Base-by-base conservation (phyloP, 92 coral and sea anemone genomes). In the Epizoanthus fatuus region DNA sequence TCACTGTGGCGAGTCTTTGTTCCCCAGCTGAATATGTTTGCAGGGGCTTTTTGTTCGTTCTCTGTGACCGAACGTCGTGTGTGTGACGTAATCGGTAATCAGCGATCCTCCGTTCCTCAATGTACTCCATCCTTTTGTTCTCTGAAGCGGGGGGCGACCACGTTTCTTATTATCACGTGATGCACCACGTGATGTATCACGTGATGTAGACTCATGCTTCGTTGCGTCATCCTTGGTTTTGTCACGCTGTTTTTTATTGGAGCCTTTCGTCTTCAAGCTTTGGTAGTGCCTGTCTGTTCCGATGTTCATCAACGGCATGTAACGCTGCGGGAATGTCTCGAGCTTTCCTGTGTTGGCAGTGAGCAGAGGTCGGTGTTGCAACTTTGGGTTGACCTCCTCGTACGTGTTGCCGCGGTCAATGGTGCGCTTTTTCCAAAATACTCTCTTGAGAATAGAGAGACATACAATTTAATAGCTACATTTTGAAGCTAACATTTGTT, bases 41-140 rank as follows among this genome's bases (percentile, higher is more conserved):
- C 53, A 75, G 37, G 81, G 69, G 44, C 69, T 75, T 17, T 37
- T 39, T 29, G 22, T 62, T 58, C 69, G 39, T 15, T n/a, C 44
- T 4, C 56, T 4, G 55, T 75, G 81, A 9, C 81, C 81, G 38
- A 75, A 75, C 37, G 81, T 75, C 17, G 81, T 58, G 12, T 75
- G 81, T 29, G 81, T 75, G 17, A 58, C 69, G 67, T 38, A 62
- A 58, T 75, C 68, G 29, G 81, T 39, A 29, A 75, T 75, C 53
- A 75, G 81, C 17, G 53, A 58, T 12, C 22, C 67, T n/a, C 4
- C 52, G 0, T 5, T 12, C 32, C 44, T 64, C 35, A n/a, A 0
- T 7, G 44, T 29, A 0, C 16, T 22, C 35, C 60, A 13, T 75
- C 37, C 19, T 39, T 75, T 75, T n/a, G 55, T 17, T 16, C 53